Evolutionary conservation across 2,797 vertebrate genomes (phyloP).

Genomic region (Siniperca undulata): DNA sequence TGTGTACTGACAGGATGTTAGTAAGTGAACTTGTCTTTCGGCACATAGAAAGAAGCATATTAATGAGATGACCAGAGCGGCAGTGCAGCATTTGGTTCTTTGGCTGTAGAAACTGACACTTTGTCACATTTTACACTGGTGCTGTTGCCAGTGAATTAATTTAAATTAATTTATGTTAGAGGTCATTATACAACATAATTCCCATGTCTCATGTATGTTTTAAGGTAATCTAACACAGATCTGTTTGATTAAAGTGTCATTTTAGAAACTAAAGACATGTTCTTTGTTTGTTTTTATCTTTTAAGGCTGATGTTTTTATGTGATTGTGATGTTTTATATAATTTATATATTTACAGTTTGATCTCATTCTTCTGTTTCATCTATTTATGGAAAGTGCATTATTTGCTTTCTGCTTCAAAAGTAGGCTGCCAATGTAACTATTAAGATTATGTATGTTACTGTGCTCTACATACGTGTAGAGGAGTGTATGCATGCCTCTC

Average conservation of each 20-base stretch:
- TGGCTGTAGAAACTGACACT: conserved; percentile 24
- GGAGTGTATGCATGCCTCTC: background rate
- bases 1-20: conserved; percentile 19
- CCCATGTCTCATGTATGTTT: background rate
- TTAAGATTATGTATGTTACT: conserved; percentile 24
- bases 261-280: background rate
- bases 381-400: conserved; percentile 67
- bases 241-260: background rate
- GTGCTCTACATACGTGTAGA: conserved; percentile 11
- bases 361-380: conserved; percentile 34
- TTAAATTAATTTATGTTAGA: too few relatives aligned
- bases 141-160: conserved; percentile 6
- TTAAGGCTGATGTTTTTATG: conserved; percentile 16
- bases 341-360: conserved; percentile 25
- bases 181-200: conserved; percentile 9
- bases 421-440: conserved; percentile 39
- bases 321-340: conserved; percentile 13
- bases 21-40: conserved; percentile 37
- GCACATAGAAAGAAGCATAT: conserved; percentile 30
- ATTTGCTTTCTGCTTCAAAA: conserved; percentile 42
- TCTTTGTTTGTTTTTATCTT: conserved; percentile 19
- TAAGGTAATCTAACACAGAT: background rate
- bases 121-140: conserved; percentile 19
- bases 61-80: conserved; percentile 40
- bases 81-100: background rate